Conservation (phyloP, 1,140 invertebrate species). For the Euglossa dilemma region DNA sequence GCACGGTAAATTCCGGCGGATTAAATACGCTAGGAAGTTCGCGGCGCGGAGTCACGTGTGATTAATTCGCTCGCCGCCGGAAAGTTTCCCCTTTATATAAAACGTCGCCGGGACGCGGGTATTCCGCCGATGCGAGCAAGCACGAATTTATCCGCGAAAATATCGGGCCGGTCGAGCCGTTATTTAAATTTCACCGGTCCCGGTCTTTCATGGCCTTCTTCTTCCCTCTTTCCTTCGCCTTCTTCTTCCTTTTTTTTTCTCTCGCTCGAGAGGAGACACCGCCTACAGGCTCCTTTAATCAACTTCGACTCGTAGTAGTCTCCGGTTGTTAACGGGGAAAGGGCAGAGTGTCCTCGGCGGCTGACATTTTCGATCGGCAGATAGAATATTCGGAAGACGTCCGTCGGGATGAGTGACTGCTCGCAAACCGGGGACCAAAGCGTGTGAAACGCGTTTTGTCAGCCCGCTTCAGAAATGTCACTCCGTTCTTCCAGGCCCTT, state of each 20-base stretch:
- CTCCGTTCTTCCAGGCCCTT: neutral
- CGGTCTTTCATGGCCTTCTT: neutral
- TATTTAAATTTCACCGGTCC: slow-evolving; percentile 4
- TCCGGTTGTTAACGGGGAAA: slow-evolving; percentile 42
- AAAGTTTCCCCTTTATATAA: slow-evolving; percentile 34
- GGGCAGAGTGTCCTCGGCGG: slow-evolving; percentile 10
- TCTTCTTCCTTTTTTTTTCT: neutral
- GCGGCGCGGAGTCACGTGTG: slow-evolving; percentile 46
- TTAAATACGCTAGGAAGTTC: slow-evolving; percentile 38
- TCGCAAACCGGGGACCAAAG: slow-evolving; percentile 1
- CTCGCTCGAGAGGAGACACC: neutral
- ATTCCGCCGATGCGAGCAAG: neutral
- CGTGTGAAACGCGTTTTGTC: slow-evolving; percentile 38
- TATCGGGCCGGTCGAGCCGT: slow-evolving; percentile 2
- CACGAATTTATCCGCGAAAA: neutral
- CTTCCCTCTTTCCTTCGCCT: no score
- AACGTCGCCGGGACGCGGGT: neutral
- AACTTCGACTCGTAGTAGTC: slow-evolving; percentile 40
- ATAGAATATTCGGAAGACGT: slow-evolving; percentile 53
- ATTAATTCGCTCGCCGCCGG: slow-evolving; percentile 37
- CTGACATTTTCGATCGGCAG: slow-evolving; percentile 60
- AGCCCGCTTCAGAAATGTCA: slow-evolving; percentile 56
- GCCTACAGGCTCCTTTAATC: slow-evolving; percentile 55
- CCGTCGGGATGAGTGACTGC: slow-evolving; percentile 24
- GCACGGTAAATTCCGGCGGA: slow-evolving; percentile 41